Base-by-base conservation (phyloP, 2,113 vertebrate species). In the Phalacrocorax pelagicus region DNA sequence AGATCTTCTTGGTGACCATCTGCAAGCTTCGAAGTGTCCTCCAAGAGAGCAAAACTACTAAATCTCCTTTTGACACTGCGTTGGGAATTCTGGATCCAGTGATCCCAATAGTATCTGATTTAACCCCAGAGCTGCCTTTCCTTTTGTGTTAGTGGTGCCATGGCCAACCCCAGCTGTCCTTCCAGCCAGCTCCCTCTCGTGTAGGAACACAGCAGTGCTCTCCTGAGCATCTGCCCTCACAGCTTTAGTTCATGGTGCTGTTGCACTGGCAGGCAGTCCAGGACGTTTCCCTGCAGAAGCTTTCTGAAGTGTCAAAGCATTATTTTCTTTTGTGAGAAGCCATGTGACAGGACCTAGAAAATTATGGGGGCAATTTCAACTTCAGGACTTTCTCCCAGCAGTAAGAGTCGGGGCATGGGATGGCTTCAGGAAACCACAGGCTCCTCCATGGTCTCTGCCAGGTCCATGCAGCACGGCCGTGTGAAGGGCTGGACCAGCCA, bases 381-480 rank as follows among this genome's bases (percentile, higher is more conserved):
- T 62, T 81, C 40, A 49, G 15, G 26, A 42, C 86, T 74, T 80
- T 44, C 24, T 49, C 26, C 55, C 16, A 47, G 5, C 40, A 10
- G 23, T 5, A 20, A 40, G 29, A 46, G 15, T 19, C 1, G 1
- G 27, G 26, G 24, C 54, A 30, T 32, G 11, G 10, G n/a, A 32
- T 42, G 40, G 24, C 40, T 55, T 10, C 30, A 74, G 21, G 40
- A 49, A 69, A n/a, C 30, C 47, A 54, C 15, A 42, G 30, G 30
- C n/a, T 71, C 52, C 19, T 61, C 29, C 32, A n/a, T 59, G 59
- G 66, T 72, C 30, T 63, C n/a, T 90, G 30, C 34, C 42, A 59
- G 44, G 6, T 58, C 42, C 1, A 4, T 47, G 26, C 52, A 62
- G 8, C 5, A 1, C 17, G 13, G 51, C 42, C 0, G 0, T 34